A percentile compares a stretch with the other conserved stretches of the same genome.
Evolutionary conservation across 2,797 vertebrate species (phyloP).

Genomic region (Pseudochirops cupreus): DNA sequence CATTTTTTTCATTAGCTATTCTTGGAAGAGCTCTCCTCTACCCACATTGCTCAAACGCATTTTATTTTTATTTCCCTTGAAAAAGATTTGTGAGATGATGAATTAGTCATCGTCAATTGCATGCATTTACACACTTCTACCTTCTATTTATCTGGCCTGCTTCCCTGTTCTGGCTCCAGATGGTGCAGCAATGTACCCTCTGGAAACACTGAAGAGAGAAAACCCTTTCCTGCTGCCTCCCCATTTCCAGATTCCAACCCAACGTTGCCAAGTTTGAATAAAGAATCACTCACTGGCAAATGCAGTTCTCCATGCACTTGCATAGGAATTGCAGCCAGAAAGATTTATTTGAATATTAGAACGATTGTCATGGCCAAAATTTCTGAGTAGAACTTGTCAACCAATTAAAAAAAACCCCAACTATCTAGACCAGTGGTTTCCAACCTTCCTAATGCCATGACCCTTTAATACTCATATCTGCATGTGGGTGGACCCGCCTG

Average conservation of each 20-base stretch:
- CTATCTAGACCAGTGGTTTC: not conserved
- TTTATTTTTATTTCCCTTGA: constrained; percentile 76
- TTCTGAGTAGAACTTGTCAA: not conserved
- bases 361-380: not conserved
- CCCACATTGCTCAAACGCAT: constrained; percentile 65
- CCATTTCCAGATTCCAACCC: constrained; percentile 19
- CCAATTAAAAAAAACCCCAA: not conserved
- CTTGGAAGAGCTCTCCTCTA: constrained; percentile 60
- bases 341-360: not conserved
- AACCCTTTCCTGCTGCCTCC: not conserved
- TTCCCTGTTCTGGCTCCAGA: constrained; percentile 74
- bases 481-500: too few species aligned
- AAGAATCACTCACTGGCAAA: constrained; percentile 50
- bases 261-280: constrained; percentile 25
- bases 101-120: constrained; percentile 79
- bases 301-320: not conserved
- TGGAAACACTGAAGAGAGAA: constrained; percentile 32
- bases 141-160: constrained; percentile 75
- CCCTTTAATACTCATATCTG: too few species aligned
- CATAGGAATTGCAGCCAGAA: not conserved
- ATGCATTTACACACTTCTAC: constrained; percentile 72
- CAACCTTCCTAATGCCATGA: too few species aligned
- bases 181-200: constrained; percentile 67
- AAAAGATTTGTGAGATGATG: constrained; percentile 79
- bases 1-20: constrained; percentile 65